These are phyloP conservation scores for Frankliniella intonsa DNA, from an alignment of 2,888 invertebrate species.

Conservation along the genomic window DNA sequence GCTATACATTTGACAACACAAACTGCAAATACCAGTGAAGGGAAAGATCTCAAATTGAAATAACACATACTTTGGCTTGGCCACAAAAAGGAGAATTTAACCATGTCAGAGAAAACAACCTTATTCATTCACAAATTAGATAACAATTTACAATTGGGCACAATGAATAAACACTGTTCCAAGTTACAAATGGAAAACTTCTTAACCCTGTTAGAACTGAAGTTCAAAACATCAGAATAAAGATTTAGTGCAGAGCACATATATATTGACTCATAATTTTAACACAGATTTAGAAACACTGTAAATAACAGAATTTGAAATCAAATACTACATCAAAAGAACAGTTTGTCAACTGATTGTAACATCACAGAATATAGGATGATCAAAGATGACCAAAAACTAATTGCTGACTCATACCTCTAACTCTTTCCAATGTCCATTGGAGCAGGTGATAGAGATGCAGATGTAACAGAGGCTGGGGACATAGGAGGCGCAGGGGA, in stretches of 20 bases:
- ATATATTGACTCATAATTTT: neutral
- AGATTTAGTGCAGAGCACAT: constrained; percentile 9
- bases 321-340: neutral
- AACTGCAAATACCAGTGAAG: neutral
- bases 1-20: neutral
- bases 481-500: constrained; percentile 29
- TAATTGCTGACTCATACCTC: neutral
- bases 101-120: neutral
- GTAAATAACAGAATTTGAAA: constrained; percentile 24
- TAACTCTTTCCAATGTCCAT: constrained; percentile 48
- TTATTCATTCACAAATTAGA: neutral
- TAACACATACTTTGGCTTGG: constrained; percentile 17
- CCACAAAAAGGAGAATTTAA: neutral
- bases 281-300: constrained; percentile 22
- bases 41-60: neutral
- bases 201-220: constrained; percentile 20
- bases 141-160: neutral
- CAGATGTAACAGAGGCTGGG: constrained; percentile 30
- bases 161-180: neutral
- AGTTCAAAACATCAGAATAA: constrained; percentile 13
- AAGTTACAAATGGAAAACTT: neutral
- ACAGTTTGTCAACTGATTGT: neutral
- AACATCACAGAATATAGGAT: constrained; percentile 1
- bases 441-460: constrained; percentile 44
- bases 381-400: neutral